These are phyloP conservation scores for Colistium nudipinnis DNA, from an alignment of 2,113 vertebrate genomes.

Conservation along the genomic window DNA sequence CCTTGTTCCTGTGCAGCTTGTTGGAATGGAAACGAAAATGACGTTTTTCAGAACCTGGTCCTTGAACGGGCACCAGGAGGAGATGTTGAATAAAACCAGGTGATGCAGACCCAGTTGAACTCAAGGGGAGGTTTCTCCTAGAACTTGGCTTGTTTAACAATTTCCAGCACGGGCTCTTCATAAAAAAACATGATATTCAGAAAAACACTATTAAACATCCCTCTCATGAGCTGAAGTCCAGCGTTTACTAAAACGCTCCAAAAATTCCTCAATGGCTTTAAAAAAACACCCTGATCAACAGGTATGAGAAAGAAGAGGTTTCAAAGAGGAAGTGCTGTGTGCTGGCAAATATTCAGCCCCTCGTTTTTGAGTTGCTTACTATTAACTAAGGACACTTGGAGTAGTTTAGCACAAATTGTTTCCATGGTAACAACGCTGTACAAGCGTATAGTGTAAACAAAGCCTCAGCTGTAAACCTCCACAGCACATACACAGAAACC, in stretches of 20 bases:
- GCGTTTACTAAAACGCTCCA: background rate
- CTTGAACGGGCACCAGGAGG: background rate
- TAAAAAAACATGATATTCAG: background rate
- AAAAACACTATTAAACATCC: background rate
- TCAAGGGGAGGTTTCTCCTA: background rate
- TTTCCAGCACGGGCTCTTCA: background rate
- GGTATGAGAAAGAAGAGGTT: background rate
- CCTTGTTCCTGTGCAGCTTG: constrained; percentile 1
- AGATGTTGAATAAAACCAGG: background rate
- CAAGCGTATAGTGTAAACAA: background rate
- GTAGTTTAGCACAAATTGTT: background rate
- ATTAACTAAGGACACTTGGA: background rate
- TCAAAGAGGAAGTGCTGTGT: background rate
- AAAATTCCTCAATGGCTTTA: background rate
- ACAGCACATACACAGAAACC: no score
- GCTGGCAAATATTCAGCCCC: background rate
- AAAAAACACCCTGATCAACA: constrained; percentile 37
- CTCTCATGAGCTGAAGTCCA: background rate
- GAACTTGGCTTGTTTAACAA: background rate
- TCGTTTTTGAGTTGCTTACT: background rate
- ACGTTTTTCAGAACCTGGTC: background rate
- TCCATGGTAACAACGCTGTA: no score
- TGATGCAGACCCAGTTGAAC: background rate
- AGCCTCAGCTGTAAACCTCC: no score
- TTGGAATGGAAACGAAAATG: constrained; percentile 7